phyloP scores from a whole-genome alignment of 2,888 invertebrate genomes.

The Andrena hattorfiana region DNA sequence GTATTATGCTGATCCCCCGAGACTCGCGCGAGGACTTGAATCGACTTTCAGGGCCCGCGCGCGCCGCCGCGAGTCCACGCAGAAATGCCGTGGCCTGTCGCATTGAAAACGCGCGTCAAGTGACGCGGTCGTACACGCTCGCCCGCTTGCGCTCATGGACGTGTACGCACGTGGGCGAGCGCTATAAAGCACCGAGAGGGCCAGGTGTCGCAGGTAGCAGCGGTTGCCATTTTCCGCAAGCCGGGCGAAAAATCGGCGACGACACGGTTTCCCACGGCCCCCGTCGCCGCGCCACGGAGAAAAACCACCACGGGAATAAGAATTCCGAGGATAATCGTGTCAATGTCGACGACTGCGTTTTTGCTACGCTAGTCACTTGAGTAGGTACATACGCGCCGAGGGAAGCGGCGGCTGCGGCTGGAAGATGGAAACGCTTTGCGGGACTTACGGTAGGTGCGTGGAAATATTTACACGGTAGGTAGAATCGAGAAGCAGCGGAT shows the following conservation, averaged over 20 bases:
- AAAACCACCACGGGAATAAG: not conserved
- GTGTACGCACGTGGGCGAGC: slow-evolving; percentile 62
- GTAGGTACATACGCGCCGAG: not conserved
- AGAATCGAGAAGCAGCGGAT: no score
- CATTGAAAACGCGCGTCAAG: slow-evolving; percentile 77
- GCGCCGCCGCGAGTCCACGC: slow-evolving; percentile 67
- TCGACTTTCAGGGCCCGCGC: slow-evolving; percentile 68
- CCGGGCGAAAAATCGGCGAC: slow-evolving; percentile 17
- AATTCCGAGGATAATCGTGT: slow-evolving; percentile 15
- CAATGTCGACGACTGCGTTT: slow-evolving; percentile 8
- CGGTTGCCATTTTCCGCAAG: slow-evolving; percentile 63
- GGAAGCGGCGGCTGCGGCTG: not conserved
- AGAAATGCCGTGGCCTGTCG: slow-evolving; percentile 75
- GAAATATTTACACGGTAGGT: no score
- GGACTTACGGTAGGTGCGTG: no score
- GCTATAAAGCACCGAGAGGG: slow-evolving; percentile 58
- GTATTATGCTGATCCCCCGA: slow-evolving; percentile 78
- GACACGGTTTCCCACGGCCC: slow-evolving; percentile 45
- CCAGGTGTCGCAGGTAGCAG: slow-evolving; percentile 76
- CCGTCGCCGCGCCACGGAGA: not conserved
- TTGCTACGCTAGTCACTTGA: not conserved
- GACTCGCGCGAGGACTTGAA: slow-evolving; percentile 59
- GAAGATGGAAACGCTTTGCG: not conserved
- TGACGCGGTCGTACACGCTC: slow-evolving; percentile 66
- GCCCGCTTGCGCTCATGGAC: slow-evolving; percentile 34